Percentiles rank a stretch among this genome's conserved stretches.
Evolutionary conservation across 35 echinoderm and acorn worm species (phyloP).

Genomic region (Heliocidaris tuberculata): DNA sequence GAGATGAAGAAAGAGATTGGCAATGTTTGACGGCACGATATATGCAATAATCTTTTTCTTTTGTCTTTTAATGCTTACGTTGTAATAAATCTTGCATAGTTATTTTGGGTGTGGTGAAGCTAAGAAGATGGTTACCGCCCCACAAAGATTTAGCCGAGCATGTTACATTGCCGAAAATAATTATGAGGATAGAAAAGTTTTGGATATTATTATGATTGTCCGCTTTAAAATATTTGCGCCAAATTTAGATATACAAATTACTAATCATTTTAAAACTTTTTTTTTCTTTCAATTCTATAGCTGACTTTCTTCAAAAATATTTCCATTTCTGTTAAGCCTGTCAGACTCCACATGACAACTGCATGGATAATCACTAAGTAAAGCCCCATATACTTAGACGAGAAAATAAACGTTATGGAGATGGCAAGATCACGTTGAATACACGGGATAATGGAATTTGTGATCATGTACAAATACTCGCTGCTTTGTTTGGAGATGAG

Average conservation of each 20-base stretch:
- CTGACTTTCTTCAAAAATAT: neutral
- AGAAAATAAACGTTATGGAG: neutral
- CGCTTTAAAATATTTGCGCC: too few relatives aligned
- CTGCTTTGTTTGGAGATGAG: neutral
- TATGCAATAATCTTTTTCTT: too few relatives aligned
- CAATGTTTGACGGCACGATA: too few relatives aligned
- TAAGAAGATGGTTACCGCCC: neutral
- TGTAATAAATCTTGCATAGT: too few relatives aligned
- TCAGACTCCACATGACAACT: neutral
- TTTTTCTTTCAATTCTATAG: neutral
- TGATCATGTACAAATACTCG: neutral
- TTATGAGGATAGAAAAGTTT: too few relatives aligned
- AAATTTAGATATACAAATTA: too few relatives aligned
- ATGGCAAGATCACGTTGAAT: neutral
- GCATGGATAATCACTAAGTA: neutral
- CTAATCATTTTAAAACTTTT: neutral
- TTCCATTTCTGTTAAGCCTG: neutral
- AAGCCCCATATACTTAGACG: neutral
- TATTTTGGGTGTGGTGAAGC: neutral
- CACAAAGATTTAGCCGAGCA: neutral
- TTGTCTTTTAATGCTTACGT: too few relatives aligned
- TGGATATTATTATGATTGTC: too few relatives aligned
- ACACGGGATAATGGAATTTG: constrained; percentile 3
- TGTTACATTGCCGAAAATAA: neutral
- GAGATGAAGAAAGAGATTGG: too few relatives aligned